Base-by-base conservation (phyloP, 2,113 vertebrate genomes). In the Corydoras maculifer region DNA sequence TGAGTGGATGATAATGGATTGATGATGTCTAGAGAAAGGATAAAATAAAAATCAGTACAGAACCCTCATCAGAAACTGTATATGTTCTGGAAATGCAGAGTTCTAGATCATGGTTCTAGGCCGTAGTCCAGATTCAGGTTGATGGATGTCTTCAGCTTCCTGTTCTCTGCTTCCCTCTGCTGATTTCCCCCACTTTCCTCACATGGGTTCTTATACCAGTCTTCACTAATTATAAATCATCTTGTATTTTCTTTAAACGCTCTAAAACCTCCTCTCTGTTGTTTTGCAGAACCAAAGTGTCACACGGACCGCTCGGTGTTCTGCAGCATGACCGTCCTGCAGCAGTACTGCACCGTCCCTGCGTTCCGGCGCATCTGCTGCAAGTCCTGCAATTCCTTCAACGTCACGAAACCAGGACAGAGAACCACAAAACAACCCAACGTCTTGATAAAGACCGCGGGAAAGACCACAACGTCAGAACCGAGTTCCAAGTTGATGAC, bases 251-350 rank as follows among this genome's bases (percentile, higher is more conserved):
- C 12, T 18, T 35, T 3, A 6, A 9, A 66, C 70, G 31, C 61
- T 43, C 59, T 18, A 8, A 43, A 43, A 8, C 35, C 8, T 49
- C 5, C 57, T 82, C 66, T 87, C 77, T 77, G 88, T 85, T 96
- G 77, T 91, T 86, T 94, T 92, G 82, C 93, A 99, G 97, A 91
- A 82, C 84, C 77, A 65, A 91, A 82, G 82, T 99, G 97, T 86
- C 90, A 92, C 86, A 91, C 89, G 70, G 96, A 99, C 92, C 96
- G 92, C 83, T 96, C 94, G 32, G 84, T 92, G 78, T 93, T 99
- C 80, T 99, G 97, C 83, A 92, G 87, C 75, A 93, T 95, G 93
- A 93, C 96, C 62, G 87, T 86, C 77, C 88, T 98, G 78, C 90
- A 88, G 70, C 94, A 90, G 11, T 91, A 98, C 83, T 99, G 97